Conservation (phyloP, 2,888 invertebrate species). For the Ophion ventricosus region DNA sequence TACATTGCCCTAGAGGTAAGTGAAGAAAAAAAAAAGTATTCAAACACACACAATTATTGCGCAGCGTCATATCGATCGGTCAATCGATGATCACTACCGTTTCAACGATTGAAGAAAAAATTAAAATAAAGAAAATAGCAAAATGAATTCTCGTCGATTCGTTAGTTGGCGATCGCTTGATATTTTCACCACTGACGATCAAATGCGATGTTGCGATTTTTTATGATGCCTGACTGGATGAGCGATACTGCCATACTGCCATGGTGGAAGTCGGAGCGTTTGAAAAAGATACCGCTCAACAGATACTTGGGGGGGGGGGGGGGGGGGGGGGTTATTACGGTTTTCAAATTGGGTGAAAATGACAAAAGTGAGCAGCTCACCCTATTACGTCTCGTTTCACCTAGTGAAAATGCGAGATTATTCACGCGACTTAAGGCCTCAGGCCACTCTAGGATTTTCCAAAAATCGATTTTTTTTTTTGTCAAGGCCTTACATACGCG, state of each 20-base stretch:
- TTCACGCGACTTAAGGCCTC: no score
- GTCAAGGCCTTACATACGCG: no score
- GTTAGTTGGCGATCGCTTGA: no score
- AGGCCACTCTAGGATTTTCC: no score
- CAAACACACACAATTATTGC: no score
- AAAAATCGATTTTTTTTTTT: no score
- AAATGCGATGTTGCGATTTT: slow-evolving; percentile 50
- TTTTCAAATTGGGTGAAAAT: slow-evolving; percentile 91
- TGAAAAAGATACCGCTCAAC: slow-evolving; percentile 76
- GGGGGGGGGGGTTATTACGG: slow-evolving; percentile 78
- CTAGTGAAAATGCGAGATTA: no score
- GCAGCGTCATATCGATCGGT: neutral
- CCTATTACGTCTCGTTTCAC: no score
- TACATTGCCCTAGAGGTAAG: no score
- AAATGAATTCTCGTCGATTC: neutral
- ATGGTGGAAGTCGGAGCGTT: slow-evolving; percentile 77
- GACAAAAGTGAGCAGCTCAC: no score
- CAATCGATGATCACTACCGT: neutral
- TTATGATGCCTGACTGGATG: neutral
- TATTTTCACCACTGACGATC: neutral
- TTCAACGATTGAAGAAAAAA: neutral
- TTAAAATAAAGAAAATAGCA: no score
- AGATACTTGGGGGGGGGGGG: slow-evolving; percentile 73
- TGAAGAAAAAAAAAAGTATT: no score
- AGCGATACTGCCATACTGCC: slow-evolving; percentile 77